Conservation (phyloP, 2,797 vertebrate genomes). For the Sebastes diploproa region DNA sequence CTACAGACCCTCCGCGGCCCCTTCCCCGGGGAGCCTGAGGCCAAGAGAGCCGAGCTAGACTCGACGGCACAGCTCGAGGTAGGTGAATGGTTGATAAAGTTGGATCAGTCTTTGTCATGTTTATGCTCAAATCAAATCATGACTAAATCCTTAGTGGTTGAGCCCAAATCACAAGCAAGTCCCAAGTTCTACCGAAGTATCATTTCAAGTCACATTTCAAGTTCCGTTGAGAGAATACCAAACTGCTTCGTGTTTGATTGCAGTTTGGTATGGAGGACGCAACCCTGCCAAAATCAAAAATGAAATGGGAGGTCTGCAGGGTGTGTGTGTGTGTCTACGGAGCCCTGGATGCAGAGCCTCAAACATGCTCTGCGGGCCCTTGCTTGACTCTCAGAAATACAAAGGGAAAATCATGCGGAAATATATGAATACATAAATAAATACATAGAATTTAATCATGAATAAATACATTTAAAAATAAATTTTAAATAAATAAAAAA, state of each 20-base stretch:
- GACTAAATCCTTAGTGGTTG: not conserved
- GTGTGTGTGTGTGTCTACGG: rapidly evolving
- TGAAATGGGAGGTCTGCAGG: too few species aligned
- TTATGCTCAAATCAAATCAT: not conserved
- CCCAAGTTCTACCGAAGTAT: not conserved
- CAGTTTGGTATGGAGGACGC: not conserved
- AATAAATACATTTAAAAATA: too few species aligned
- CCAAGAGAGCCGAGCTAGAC: constrained; percentile 84
- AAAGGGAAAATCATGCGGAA: too few species aligned
- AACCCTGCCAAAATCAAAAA: too few species aligned
- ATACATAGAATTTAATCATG: too few species aligned
- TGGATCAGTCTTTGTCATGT: not conserved
- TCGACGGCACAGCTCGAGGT: constrained; percentile 83
- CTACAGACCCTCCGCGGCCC: constrained; percentile 92
- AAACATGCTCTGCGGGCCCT: too few species aligned
- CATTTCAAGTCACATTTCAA: not conserved
- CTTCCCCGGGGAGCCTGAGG: constrained; percentile 82
- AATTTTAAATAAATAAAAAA: too few species aligned
- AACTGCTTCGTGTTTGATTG: not conserved
- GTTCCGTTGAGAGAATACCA: not conserved
- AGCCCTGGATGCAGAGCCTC: too few species aligned
- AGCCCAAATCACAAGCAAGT: not conserved
- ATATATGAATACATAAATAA: too few species aligned
- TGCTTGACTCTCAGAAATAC: too few species aligned
- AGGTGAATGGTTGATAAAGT: constrained; percentile 1